Percentiles rank a stretch among this genome's conserved stretches.
These are phyloP conservation scores for Pachyrhynchus sulphureomaculatus DNA, from an alignment of 1,140 invertebrate genomes.

Conservation along the genomic window DNA sequence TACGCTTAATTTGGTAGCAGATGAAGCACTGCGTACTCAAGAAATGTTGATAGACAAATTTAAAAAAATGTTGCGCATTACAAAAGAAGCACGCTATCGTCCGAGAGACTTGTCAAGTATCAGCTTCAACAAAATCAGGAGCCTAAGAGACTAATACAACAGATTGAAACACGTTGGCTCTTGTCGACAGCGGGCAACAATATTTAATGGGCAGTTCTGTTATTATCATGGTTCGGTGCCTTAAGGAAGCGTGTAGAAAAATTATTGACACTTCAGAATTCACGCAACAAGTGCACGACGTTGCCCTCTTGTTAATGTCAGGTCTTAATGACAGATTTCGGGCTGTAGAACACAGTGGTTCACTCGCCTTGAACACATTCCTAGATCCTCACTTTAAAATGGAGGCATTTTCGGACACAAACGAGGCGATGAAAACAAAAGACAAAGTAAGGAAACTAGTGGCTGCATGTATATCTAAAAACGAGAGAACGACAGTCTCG, in stretches of 20 bases:
- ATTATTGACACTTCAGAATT: no score
- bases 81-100: conserved; percentile 27
- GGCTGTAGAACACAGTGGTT: conserved; percentile 15
- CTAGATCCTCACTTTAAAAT: conserved; percentile 21
- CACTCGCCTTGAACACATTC: conserved; percentile 19
- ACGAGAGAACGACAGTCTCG: background rate
- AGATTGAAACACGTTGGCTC: no score
- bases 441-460: background rate
- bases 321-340: conserved; percentile 16
- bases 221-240: no score
- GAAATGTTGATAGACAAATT: conserved; percentile 21
- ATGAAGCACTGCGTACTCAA: conserved; percentile 26
- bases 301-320: conserved; percentile 7
- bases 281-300: no score
- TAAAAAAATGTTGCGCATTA: conserved; percentile 24
- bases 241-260: no score
- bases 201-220: no score
- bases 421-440: conserved; percentile 12
- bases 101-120: no score
- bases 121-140: no score
- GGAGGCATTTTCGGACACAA: conserved; percentile 15
- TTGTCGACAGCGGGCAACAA: no score
- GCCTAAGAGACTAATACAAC: no score
- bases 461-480: background rate
- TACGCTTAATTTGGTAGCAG: conserved; percentile 37